Percentiles rank a stretch among this genome's conserved stretches.
phyloP scores from a whole-genome alignment of 2,797 vertebrate species.

The Urocyon cinereoargenteus region DNA sequence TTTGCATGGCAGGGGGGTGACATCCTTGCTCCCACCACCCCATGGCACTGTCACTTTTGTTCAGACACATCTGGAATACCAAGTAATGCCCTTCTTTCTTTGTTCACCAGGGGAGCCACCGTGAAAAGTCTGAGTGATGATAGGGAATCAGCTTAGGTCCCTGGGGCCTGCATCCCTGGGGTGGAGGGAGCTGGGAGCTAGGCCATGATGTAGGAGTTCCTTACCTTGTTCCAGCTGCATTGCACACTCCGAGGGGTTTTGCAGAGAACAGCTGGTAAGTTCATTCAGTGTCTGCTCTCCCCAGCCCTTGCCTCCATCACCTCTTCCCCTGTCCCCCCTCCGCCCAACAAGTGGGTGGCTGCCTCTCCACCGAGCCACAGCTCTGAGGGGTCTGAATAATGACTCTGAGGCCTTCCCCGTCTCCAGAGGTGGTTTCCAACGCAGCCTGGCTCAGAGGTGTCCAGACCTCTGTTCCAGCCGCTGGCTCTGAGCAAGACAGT shows the following conservation, averaged over 20 bases:
- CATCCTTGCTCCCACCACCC: fast-evolving
- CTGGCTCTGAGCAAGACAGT: not conserved
- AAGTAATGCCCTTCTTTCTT: not conserved
- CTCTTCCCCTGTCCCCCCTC: not conserved
- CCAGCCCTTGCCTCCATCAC: not conserved
- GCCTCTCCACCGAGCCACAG: not conserved
- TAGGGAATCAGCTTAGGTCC: not conserved
- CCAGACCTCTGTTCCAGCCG: not conserved
- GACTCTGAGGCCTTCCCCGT: not conserved
- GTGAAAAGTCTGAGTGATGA: not conserved
- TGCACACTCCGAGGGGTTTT: not conserved
- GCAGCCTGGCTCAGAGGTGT: not conserved
- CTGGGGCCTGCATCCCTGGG: not conserved
- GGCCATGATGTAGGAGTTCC: fast-evolving
- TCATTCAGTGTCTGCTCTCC: not conserved
- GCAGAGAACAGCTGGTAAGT: not conserved
- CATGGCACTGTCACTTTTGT: not conserved
- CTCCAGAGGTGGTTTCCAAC: not conserved
- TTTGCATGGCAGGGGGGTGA: not conserved
- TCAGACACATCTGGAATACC: not conserved
- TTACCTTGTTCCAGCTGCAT: not conserved
- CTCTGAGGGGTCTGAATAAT: not conserved
- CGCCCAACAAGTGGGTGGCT: not conserved
- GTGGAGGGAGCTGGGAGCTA: not conserved
- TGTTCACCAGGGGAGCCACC: not conserved